phyloP scores from a whole-genome alignment of 2,888 invertebrate genomes.

The Thymelicus sylvestris region DNA sequence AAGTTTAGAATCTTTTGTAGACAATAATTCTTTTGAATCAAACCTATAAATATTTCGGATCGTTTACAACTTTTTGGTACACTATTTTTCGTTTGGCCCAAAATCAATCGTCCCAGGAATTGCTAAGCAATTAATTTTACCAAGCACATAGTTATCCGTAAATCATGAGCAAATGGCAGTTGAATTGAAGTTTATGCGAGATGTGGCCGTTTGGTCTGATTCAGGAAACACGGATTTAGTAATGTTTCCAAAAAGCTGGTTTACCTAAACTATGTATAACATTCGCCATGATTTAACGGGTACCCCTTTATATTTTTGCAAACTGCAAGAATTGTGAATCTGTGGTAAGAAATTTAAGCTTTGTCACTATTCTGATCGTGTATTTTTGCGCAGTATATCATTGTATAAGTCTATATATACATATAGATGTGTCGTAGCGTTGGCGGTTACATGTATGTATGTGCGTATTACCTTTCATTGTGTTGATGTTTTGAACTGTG shows the following conservation, averaged over 20 bases:
- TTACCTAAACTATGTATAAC: no score
- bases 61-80: slow-evolving; percentile 1
- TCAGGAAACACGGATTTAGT: no score
- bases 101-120: background rate
- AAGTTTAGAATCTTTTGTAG: slow-evolving; percentile 26
- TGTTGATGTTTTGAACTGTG: background rate
- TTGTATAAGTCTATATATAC: background rate
- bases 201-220: no score
- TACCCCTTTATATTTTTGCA: no score
- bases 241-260: no score
- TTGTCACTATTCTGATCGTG: background rate
- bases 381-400: slow-evolving; percentile 1
- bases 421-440: background rate
- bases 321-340: background rate
- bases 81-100: background rate
- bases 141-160: background rate
- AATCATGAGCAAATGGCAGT: background rate
- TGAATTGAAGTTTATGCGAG: no score
- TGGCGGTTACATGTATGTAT: background rate
- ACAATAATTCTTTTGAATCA: slow-evolving; percentile 23
- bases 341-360: background rate
- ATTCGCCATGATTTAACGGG: background rate
- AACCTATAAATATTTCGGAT: slow-evolving; percentile 8
- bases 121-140: background rate
- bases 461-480: background rate